Evolutionary conservation across 2,888 invertebrate genomes (phyloP).

Genomic region (Biston betularia): DNA sequence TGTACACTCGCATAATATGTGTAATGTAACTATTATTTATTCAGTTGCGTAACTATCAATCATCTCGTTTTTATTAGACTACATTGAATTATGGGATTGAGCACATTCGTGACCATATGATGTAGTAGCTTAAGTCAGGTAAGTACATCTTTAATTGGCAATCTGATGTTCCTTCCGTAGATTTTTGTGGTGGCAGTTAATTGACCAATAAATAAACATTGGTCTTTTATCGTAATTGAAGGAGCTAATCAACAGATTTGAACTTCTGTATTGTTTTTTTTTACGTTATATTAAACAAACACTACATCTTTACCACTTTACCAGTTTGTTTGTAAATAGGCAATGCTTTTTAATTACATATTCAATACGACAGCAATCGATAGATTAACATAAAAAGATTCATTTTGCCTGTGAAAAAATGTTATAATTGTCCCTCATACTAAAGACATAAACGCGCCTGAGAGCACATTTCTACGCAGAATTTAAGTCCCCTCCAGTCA

Average conservation of each 20-base stretch:
- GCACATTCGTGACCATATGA: slow-evolving; percentile 4
- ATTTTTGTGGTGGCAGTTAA: slow-evolving; percentile 14
- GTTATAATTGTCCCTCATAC: slow-evolving; percentile 2
- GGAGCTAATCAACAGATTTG: slow-evolving; percentile 1
- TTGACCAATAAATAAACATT: slow-evolving; percentile 24
- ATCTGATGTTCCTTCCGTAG: slow-evolving; percentile 26
- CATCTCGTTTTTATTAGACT: slow-evolving; percentile 42
- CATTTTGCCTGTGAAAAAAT: neutral
- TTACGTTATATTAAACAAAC: neutral
- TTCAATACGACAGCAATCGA: too few species aligned
- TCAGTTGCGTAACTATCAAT: slow-evolving; percentile 38
- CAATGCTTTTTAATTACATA: too few species aligned
- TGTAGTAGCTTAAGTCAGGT: neutral
- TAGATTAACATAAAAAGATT: neutral
- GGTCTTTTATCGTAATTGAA: slow-evolving; percentile 10
- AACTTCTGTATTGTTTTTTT: neutral
- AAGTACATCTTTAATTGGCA: slow-evolving; percentile 31
- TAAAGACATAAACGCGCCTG: slow-evolving; percentile 29
- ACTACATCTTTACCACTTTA: neutral
- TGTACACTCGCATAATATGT: slow-evolving; percentile 50
- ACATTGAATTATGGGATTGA: slow-evolving; percentile 26
- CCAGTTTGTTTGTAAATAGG: neutral
- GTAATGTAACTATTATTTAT: slow-evolving; percentile 17
- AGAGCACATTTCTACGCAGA: too few species aligned
- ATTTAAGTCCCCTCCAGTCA: too few species aligned